Evolutionary conservation across 2,113 vertebrate species (phyloP).

Genomic region (Pagrus major): DNA sequence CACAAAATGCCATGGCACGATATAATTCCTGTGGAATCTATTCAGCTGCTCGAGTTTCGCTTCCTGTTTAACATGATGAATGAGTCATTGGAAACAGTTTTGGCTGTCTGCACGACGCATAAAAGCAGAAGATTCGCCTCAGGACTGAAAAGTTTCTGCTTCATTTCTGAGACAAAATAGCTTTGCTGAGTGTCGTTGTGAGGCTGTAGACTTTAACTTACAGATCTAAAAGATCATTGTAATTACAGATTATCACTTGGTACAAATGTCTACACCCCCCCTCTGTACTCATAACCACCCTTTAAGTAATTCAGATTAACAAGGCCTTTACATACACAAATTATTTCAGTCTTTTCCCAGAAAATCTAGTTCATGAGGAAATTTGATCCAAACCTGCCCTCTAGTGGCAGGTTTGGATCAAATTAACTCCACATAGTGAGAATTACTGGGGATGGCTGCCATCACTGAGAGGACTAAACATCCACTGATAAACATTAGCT

Average conservation of each 20-base stretch:
- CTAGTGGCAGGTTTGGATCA: constrained; percentile 61
- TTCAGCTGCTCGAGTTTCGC: background rate
- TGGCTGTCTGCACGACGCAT: background rate
- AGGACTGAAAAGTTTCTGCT: background rate
- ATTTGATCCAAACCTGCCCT: constrained; percentile 55
- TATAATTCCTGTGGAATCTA: background rate
- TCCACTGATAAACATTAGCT: background rate
- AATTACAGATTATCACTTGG: background rate
- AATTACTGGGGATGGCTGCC: too few species aligned
- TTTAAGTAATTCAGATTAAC: background rate
- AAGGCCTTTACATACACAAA: background rate
- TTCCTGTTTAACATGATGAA: constrained; percentile 1
- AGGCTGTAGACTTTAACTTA: background rate
- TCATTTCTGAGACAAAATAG: background rate
- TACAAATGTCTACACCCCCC: background rate
- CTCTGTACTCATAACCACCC: background rate
- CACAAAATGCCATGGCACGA: background rate
- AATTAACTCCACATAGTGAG: background rate
- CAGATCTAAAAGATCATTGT: background rate
- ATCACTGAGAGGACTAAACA: background rate
- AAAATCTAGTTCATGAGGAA: background rate
- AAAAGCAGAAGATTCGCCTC: background rate
- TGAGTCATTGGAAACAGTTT: background rate
- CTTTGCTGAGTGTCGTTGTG: background rate
- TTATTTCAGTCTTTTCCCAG: background rate